Conservation (phyloP, 2,888 invertebrate genomes). For the Melipona beecheii region DNA sequence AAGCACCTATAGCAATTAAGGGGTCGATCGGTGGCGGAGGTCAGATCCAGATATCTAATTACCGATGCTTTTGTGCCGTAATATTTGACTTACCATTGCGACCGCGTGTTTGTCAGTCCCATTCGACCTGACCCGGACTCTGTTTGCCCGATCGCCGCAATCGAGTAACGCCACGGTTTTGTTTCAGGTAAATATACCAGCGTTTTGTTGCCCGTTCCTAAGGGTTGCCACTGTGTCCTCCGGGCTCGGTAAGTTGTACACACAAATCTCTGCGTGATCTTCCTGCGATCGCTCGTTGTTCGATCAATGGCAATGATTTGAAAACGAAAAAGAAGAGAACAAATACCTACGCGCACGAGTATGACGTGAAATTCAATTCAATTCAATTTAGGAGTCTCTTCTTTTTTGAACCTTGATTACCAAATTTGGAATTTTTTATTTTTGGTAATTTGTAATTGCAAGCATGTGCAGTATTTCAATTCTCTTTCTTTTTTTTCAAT, state of each 20-base stretch:
- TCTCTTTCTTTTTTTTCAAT: too few species aligned
- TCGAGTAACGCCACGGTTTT: conserved; percentile 44
- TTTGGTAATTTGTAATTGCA: too few species aligned
- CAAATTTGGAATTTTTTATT: too few species aligned
- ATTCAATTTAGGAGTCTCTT: too few species aligned
- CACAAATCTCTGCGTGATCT: too few species aligned
- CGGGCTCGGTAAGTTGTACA: conserved; percentile 48
- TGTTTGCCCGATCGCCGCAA: conserved; percentile 26
- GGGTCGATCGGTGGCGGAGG: not conserved
- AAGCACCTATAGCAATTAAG: not conserved
- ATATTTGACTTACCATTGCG: conserved; percentile 36
- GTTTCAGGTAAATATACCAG: conserved; percentile 67
- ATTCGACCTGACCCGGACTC: conserved; percentile 37
- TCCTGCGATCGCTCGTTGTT: too few species aligned
- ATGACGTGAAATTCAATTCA: too few species aligned
- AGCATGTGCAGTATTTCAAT: too few species aligned
- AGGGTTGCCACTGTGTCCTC: not conserved
- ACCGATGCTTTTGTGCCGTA: conserved; percentile 50
- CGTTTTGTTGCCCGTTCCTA: conserved; percentile 6
- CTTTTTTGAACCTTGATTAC: too few species aligned
- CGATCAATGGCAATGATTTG: too few species aligned
- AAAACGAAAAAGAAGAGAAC: too few species aligned
- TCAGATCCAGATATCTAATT: conserved; percentile 43
- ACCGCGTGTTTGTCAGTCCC: conserved; percentile 31
- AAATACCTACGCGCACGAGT: too few species aligned